Conservation (phyloP, 1,140 invertebrate species). For the Cecropterus lyciades region DNA sequence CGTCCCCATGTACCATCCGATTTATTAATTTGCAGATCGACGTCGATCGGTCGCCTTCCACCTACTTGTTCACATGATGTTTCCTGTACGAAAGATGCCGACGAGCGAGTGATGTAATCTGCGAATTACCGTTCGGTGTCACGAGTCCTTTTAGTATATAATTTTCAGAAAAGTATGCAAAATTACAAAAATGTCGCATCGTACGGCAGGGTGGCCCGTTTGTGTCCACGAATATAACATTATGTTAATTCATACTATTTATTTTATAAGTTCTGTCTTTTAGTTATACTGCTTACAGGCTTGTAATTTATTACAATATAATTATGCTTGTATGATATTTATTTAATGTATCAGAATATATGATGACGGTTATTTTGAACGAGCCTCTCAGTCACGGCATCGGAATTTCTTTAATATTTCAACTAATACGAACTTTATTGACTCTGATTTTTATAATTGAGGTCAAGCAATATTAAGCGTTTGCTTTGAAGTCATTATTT, state of each 20-base stretch:
- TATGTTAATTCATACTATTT: constrained; percentile 2
- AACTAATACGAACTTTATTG: neutral
- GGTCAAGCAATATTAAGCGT: too few relatives aligned
- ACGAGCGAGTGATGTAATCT: neutral
- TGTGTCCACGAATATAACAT: neutral
- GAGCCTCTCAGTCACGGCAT: neutral
- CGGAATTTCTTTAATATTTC: neutral
- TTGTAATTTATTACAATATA: constrained; percentile 3
- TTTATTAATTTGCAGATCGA: constrained; percentile 1
- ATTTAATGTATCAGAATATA: constrained; percentile 1
- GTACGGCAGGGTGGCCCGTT: neutral
- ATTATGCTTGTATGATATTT: neutral
- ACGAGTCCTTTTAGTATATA: neutral
- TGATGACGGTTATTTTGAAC: neutral
- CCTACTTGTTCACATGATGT: neutral
- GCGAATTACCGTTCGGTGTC: constrained; percentile 10
- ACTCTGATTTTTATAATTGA: neutral
- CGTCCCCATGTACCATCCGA: constrained; percentile 61
- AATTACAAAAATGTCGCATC: neutral
- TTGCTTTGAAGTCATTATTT: too few relatives aligned
- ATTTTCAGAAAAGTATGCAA: neutral
- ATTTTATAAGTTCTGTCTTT: constrained; percentile 2
- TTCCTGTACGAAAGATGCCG: neutral
- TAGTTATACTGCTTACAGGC: neutral
- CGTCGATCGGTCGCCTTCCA: neutral